Conservation (phyloP, 2,888 invertebrate species). For the Ennomos quercinarius region DNA sequence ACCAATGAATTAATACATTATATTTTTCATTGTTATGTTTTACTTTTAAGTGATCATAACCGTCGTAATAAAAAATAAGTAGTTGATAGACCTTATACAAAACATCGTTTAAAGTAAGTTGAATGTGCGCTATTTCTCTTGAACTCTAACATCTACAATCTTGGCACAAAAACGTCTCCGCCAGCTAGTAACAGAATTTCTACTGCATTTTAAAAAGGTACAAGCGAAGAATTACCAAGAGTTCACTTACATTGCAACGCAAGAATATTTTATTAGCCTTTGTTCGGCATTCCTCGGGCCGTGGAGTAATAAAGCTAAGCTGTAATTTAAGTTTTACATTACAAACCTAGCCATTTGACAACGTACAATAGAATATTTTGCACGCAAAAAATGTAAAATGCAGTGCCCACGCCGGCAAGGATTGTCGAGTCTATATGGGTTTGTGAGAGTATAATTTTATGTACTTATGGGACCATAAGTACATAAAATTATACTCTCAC, state of each 20-base stretch:
- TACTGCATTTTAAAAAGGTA: slow-evolving; percentile 29
- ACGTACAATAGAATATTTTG: slow-evolving; percentile 9
- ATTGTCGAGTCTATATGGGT: too few species aligned
- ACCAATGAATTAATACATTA: slow-evolving; percentile 20
- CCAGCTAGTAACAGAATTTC: slow-evolving; percentile 24
- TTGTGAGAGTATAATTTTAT: too few species aligned
- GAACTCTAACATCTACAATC: slow-evolving; percentile 14
- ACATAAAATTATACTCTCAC: too few species aligned
- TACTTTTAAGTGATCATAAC: slow-evolving; percentile 13
- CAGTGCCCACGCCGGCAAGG: too few species aligned
- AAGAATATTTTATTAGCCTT: slow-evolving; percentile 38
- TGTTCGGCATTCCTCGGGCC: slow-evolving; percentile 34
- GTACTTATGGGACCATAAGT: too few species aligned
- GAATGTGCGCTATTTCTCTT: slow-evolving; percentile 1
- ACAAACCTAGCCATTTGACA: slow-evolving; percentile 17
- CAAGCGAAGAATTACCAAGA: slow-evolving; percentile 24
- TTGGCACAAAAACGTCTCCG: slow-evolving; percentile 25
- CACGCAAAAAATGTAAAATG: slow-evolving; percentile 1
- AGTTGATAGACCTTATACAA: not conserved
- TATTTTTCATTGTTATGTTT: slow-evolving; percentile 15
- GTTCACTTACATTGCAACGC: slow-evolving; percentile 27
- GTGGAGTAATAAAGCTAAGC: slow-evolving; percentile 21
- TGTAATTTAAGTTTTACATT: slow-evolving; percentile 18
- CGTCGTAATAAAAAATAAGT: slow-evolving; percentile 1
- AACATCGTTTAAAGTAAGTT: slow-evolving; percentile 4